Percentiles rank a stretch among this genome's conserved stretches.
Evolutionary conservation across 2,888 invertebrate species (phyloP).

Genomic region (Eupithecia tripunctaria): DNA sequence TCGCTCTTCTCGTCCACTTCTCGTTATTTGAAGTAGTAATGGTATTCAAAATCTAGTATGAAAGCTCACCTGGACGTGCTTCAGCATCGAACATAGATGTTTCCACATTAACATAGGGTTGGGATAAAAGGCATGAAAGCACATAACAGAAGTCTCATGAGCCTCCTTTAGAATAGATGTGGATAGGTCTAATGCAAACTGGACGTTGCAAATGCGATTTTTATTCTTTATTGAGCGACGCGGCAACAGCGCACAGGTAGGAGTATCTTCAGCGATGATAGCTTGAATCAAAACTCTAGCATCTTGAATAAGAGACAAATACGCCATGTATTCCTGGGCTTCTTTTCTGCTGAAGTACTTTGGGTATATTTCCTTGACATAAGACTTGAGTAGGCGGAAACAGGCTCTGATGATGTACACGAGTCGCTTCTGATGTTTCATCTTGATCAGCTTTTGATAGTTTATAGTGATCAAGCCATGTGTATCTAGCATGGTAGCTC

Average conservation of each 20-base stretch:
- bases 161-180: slow-evolving; percentile 93
- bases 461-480: slow-evolving; percentile 75
- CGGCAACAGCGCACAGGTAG: slow-evolving; percentile 69
- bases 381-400: slow-evolving; percentile 91
- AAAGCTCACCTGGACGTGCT: slow-evolving; percentile 85
- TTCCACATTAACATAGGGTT: slow-evolving; percentile 97
- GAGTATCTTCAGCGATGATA: slow-evolving; percentile 89
- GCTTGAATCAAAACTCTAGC: slow-evolving; percentile 91
- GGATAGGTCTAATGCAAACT: slow-evolving; percentile 85
- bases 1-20: not conserved
- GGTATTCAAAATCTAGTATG: not conserved
- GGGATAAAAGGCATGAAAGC: slow-evolving; percentile 98
- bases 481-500: slow-evolving; percentile 67
- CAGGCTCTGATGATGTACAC: slow-evolving; percentile 94
- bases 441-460: slow-evolving; percentile 80
- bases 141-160: slow-evolving; percentile 94
- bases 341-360: slow-evolving; percentile 83
- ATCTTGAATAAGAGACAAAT: slow-evolving; percentile 94
- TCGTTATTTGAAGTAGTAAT: not conserved
- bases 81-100: slow-evolving; percentile 93
- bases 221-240: slow-evolving; percentile 70
- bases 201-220: slow-evolving; percentile 73
- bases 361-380: slow-evolving; percentile 96
- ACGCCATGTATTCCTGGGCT: slow-evolving; percentile 88
- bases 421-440: slow-evolving; percentile 91